Conservation (phyloP, 2,113 vertebrate genomes). For the Caranx ignobilis region DNA sequence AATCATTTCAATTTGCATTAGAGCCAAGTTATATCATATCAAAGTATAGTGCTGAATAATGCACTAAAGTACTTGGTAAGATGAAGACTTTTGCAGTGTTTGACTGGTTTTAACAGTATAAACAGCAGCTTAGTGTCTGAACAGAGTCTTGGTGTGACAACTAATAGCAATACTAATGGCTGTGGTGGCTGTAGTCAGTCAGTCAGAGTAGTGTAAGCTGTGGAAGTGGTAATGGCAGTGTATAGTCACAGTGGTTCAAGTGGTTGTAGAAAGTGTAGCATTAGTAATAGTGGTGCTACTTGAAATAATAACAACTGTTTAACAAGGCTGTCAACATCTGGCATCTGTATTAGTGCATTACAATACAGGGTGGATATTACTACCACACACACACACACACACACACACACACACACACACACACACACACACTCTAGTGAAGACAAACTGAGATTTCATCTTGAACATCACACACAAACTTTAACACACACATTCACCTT, state of each 20-base stretch:
- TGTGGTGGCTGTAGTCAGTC: background rate
- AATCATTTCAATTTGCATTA: no score
- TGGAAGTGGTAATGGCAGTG: background rate
- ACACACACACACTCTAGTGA: no score
- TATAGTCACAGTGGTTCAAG: background rate
- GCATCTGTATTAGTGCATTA: conserved; percentile 1
- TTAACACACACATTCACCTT: background rate
- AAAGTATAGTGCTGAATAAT: background rate
- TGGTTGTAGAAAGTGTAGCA: background rate
- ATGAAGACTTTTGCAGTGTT: background rate
- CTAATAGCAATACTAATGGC: background rate
- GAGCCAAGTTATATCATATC: no score
- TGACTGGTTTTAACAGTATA: background rate
- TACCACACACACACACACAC: background rate
- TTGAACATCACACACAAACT: background rate
- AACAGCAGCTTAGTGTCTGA: background rate
- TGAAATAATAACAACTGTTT: background rate
- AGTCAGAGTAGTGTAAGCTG: no score
- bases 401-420: background rate
- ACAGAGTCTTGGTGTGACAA: background rate
- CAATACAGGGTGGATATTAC: conserved; percentile 8
- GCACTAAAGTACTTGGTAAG: background rate
- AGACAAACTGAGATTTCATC: no score
- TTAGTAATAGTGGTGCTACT: background rate
- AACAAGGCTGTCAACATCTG: conserved; percentile 4